These are phyloP conservation scores for Monopis laevigella DNA, from an alignment of 2,888 invertebrate species.

Conservation along the genomic window DNA sequence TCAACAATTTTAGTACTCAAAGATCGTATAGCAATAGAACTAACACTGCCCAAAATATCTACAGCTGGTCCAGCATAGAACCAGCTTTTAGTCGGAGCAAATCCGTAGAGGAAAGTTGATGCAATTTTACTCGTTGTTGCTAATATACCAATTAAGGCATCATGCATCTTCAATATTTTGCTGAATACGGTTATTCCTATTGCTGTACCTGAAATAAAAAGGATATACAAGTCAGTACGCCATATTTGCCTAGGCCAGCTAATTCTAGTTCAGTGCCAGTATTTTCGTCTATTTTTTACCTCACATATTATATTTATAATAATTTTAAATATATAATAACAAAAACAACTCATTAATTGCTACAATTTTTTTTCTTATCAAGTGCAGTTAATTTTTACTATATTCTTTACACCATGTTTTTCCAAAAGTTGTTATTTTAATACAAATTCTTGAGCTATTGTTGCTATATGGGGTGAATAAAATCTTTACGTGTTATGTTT, in stretches of 20 bases:
- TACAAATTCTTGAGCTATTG: no score
- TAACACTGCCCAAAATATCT: slow-evolving; percentile 61
- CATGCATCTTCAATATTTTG: slow-evolving; percentile 50
- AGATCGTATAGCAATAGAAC: slow-evolving; percentile 62
- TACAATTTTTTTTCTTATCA: no score
- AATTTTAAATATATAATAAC: not conserved
- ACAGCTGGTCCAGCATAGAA: slow-evolving; percentile 52
- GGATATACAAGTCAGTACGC: no score
- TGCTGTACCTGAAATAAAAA: slow-evolving; percentile 46
- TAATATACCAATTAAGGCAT: slow-evolving; percentile 50
- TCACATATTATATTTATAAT: not conserved
- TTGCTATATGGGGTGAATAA: no score
- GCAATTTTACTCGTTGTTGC: slow-evolving; percentile 48
- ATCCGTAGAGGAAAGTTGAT: not conserved
- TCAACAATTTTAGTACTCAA: no score
- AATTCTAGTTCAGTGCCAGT: no score
- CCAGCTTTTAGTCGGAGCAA: slow-evolving; percentile 28
- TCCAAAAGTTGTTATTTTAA: no score
- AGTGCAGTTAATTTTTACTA: no score
- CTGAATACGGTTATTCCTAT: slow-evolving; percentile 53
- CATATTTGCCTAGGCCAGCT: no score
- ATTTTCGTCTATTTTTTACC: slow-evolving; percentile 11
- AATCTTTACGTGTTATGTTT: no score
- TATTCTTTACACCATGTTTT: no score
- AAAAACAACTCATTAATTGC: no score